Evolutionary conservation across 2,888 invertebrate genomes (phyloP), one percentile per base, ranked within the genome.

Genomic region (Thumatha senex): DNA sequence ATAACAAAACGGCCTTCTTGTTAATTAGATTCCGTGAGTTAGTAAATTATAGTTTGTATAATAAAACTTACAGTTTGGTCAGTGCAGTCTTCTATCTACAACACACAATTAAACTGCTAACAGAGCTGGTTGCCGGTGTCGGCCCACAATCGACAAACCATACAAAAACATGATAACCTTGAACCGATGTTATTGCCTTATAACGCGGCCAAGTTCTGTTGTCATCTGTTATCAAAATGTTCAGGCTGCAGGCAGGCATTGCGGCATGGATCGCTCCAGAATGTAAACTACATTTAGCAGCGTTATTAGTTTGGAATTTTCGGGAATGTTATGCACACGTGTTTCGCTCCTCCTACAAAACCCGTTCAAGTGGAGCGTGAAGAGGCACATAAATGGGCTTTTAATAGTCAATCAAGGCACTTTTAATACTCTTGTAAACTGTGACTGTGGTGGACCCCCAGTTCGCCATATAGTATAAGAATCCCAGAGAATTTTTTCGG

Each of bases 111-210:
- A 35, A 29, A 35, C 35, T 44, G 4, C 24, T 10, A 24, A 5
- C 18, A 4, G 3, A 34, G 12, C 9, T 24, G 4, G 18, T 33
- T 35, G 35, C 31, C 31, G 31, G 31, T 24, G 18, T 18, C 39
- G 39, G 39, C 39, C 7, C 11, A 11, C 14, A 15, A 18, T 15
- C 0, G 14, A 36, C 46, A 42, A 42, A 39, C 33, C 29, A 11
- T 24, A 41, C 33, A 56, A 40, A 51, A 57, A 51, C 51, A 30
- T 46, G 54, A 33, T 49, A 56, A 40, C 70, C 72, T 66, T 66
- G 67, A 54, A 53, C 41, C 44, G n/a, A 47, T 55, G 56, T 54
- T 57, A 44, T 58, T 70, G 54, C 39, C 58, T 62, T 48, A 44
- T 38, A 31, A 67, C 35, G 1, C 64, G 48, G 51, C 61, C 44